Evolutionary conservation across 2,888 invertebrate species (phyloP), one percentile per base, ranked within the genome.

Genomic region (Microctonus hyperodae): DNA sequence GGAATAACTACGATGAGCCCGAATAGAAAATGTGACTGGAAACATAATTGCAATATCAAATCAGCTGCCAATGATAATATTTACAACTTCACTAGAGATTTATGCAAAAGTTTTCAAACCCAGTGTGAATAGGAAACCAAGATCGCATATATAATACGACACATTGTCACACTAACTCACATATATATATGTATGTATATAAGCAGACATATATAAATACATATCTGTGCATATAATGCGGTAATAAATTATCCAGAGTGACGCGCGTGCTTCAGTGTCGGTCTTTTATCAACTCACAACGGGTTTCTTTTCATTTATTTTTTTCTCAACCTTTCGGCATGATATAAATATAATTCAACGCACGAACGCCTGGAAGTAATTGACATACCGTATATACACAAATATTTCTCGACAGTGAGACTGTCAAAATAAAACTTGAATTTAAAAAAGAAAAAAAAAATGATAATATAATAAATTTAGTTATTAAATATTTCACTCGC

Each of bases 1-100:
- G 16, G 16, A n/a, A 44, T 44, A 44, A 44, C 16, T 44, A 16
- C 16, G 3, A 9, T 16, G 16, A 9, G 16, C 1, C 20, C 16
- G 44, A 6, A 44, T 44, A n/a, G 44, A 44, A 44, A 44, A 44
- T 44, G 16, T 9, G 4, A 20, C 44, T 44, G 16, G 16, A 44
- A n/a, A 20, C 16, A 44, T 44, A 44, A 44, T 44, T 44, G 44
- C 44, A 44, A 44, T 44, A 16, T 44, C 44, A 44, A 44, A n/a
- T 16, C 44, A 44, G 3, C 44, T n/a, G n/a, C 44, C 44, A 44
- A 44, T 44, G 9, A 44, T 44, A 44, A 44, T 44, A 44, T 7
- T n/a, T n/a, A n/a, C 44, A 44, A 44, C 44, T 44, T n/a, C 44
- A 44, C 9, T 1, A 4, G 44, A 44, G 44, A 44, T 44, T 44